Percentiles rank a stretch among this genome's conserved stretches.
These are phyloP conservation scores for Colletes latitarsis DNA, from an alignment of 1,140 invertebrate genomes.

Conservation along the genomic window DNA sequence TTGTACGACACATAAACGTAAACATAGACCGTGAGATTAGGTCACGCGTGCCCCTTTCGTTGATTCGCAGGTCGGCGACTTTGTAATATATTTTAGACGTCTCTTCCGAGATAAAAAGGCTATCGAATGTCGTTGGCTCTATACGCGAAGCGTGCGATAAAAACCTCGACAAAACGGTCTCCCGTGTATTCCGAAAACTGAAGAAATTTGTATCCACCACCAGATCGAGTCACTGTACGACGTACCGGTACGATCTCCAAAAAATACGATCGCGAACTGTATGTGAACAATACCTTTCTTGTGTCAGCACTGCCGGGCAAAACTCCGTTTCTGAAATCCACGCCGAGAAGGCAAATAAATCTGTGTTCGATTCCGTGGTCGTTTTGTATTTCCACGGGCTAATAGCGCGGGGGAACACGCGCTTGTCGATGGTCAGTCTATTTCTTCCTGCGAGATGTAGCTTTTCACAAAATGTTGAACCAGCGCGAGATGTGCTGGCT, in stretches of 20 bases:
- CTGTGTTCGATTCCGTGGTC: conserved; percentile 16
- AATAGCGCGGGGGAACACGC: not conserved
- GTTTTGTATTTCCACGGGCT: conserved; percentile 3
- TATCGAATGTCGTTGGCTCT: not conserved
- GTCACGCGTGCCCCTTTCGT: not conserved
- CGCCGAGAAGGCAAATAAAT: not conserved
- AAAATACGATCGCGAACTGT: not conserved
- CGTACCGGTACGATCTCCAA: not conserved
- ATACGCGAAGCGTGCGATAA: too few relatives aligned
- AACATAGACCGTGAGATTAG: conserved; percentile 1
- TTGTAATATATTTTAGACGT: not conserved
- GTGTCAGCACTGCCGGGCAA: not conserved
- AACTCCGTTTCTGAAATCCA: conserved; percentile 14
- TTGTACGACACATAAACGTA: not conserved
- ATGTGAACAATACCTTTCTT: conserved; percentile 29
- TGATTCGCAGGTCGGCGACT: not conserved
- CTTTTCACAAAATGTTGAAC: not conserved
- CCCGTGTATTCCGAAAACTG: not conserved
- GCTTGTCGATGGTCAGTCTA: conserved; percentile 8
- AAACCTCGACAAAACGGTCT: not conserved
- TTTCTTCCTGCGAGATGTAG: not conserved
- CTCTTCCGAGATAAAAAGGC: conserved; percentile 1
- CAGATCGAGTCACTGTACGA: not conserved
- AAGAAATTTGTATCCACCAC: not conserved
- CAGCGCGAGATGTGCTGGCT: not conserved